Evolutionary conservation across 1,140 invertebrate species (phyloP), one percentile per base, ranked within the genome.

Genomic region (Aphelenchoides besseyi): DNA sequence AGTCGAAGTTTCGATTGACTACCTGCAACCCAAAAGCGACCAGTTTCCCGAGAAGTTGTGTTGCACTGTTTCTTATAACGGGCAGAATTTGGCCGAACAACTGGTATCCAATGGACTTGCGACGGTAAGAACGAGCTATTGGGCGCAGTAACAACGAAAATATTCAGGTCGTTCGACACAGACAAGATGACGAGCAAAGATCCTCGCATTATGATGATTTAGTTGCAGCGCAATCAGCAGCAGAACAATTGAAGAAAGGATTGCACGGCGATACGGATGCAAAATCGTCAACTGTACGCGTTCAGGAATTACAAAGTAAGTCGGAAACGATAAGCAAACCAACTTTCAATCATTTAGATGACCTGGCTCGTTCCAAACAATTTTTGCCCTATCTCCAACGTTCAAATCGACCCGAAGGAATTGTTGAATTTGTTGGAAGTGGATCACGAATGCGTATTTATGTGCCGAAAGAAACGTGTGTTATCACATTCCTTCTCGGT

Each of bases 21-120:
- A 98, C 83, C 91, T 95, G 67, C 96, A 98, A 82, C 94, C 94
- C 16, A 90, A 93, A 2, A 90, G 91, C 59, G 91, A 96, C 48
- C 91, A 90, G 72, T 96, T 92, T 82, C 93, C 94, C 1, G 95
- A 98, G 85, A 98, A 98, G 85, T 90, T 89, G 29, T 97, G 95
- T 84, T 95, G 92, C 79, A 97, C 95, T 2, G 91, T 99, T 80
- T 79, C 89, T 0, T 88, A 91, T 61, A 91, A 91, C 70, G 91
- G 91, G 86, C 88, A 89, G 90, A 98, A 98, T 85, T 89, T 98
- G 30, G 96, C 93, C 18, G 94, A 97, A 86, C 92, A 92, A 9
- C 87, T 98, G 81, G 91, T 98, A 0, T 89, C 89, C 37, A 95
- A 95, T 86, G 96, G 96, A 36, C 88, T 92, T 37, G 95, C 93